Base-by-base conservation (phyloP, 92 coral and sea anemone species). In the Actinernus sp. region DNA sequence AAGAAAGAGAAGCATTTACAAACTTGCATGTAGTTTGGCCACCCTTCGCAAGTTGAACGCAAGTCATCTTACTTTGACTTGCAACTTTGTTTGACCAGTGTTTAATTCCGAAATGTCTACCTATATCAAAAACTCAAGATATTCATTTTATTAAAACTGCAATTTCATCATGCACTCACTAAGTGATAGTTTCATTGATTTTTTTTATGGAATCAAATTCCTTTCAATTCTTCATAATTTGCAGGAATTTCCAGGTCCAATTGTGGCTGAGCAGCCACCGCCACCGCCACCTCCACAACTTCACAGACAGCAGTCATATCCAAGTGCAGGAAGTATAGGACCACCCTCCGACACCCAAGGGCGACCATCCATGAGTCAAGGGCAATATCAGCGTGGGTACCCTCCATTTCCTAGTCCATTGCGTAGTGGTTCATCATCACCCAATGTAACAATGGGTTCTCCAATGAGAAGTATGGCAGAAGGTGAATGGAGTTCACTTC, bases 381-480 rank as follows among this genome's bases (percentile, higher is more conserved):
- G 53, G 4, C 60, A 62, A 39, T 70, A 73, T 52, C 40, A 47
- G 20, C 58, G 71, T 17, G 79, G 68, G 2, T 71, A 33, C 49
- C 66, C 79, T 18, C 59, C 59, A 5, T 52, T 45, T 18, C 52
- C 10, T 4, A 45, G 52, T 17, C 52, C 52, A 45, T 17, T 45
- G 8, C 52, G 24, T 17, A 18, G 59, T 55, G 78, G 86, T 27
- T 79, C 99, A 28, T 87, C 93, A 0, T 95, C 99, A 23, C 99
- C 99, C 3, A 91, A 89, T 19, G 61, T 93, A 39, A 87, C 92
- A 11, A 58, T 92, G 68, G 97, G 93, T 0, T 87, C 93, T 22
- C 91, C 92, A 2, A 22, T 84, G 32, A 78, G 97, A 47, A 86
- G 61, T 24, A 44, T 92, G 32, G 81, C 89, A 17, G 96, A 89